phyloP scores from a whole-genome alignment of 2,888 invertebrate genomes.

The Latrodectus hesperus region DNA sequence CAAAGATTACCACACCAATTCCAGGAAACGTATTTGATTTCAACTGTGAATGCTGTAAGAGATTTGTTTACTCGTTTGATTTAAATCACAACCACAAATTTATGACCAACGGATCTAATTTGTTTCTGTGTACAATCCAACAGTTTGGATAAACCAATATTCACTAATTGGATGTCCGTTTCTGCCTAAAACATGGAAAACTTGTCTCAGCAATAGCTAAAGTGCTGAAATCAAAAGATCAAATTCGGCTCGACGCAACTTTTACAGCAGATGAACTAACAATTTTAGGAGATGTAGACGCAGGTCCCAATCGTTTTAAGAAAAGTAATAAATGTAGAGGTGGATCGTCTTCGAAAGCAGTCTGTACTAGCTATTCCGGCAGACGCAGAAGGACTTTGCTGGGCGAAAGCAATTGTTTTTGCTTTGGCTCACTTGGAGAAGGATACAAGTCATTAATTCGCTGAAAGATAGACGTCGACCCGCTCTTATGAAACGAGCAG shows the following conservation, averaged over 20 bases:
- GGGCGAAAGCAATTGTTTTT: slow-evolving; percentile 13
- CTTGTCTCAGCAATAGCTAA: neutral
- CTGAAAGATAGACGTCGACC: slow-evolving; percentile 4
- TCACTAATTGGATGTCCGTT: neutral
- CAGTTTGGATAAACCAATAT: slow-evolving; percentile 1
- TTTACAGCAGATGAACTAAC: neutral
- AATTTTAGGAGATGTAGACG: neutral
- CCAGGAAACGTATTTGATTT: neutral
- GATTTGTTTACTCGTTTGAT: neutral
- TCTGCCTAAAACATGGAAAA: neutral
- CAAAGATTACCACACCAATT: neutral
- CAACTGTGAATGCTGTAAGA: neutral
- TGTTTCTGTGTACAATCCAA: neutral
- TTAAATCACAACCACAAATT: neutral
- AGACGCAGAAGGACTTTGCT: slow-evolving; percentile 29
- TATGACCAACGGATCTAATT: neutral
- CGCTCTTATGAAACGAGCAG: neutral
- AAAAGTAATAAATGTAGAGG: neutral
- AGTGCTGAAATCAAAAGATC: neutral
- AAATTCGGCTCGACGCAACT: neutral
- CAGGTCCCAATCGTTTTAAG: neutral
- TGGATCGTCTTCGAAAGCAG: neutral
- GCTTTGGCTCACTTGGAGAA: slow-evolving; percentile 12
- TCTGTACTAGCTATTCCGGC: neutral
- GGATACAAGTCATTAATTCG: neutral